Evolutionary conservation across 2,113 vertebrate species (phyloP).

Genomic region (Bos javanicus): DNA sequence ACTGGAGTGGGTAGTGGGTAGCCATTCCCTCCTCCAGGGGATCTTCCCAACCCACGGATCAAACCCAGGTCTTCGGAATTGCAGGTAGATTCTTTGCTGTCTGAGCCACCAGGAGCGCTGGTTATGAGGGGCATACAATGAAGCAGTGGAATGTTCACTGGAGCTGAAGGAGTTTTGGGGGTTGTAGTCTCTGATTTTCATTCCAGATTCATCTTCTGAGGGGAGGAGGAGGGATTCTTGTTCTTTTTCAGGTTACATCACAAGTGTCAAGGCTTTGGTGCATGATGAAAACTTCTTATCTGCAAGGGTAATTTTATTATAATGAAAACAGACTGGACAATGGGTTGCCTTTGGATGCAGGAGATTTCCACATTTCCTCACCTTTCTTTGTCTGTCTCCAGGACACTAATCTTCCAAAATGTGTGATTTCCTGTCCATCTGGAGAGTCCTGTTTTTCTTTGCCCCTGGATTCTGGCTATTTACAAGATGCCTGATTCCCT

Average conservation of each 20-base stretch:
- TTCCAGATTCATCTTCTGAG: not conserved
- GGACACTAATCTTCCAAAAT: not conserved
- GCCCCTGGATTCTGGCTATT: not conserved
- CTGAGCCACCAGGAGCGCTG: not conserved
- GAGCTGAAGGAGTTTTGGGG: not conserved
- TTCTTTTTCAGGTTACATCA: not conserved
- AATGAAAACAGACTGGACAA: not conserved
- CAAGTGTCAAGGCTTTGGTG: not conserved
- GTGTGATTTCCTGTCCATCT: not conserved
- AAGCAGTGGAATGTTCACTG: not conserved
- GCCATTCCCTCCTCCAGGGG: not conserved
- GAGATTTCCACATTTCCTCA: not conserved
- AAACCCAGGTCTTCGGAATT: not conserved
- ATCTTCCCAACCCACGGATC: not conserved
- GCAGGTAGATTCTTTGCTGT: not conserved
- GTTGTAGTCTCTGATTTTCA: not conserved
- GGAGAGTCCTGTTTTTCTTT: not conserved
- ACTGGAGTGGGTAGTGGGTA: not conserved
- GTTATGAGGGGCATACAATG: not conserved
- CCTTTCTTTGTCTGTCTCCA: not conserved
- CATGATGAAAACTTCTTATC: not conserved
- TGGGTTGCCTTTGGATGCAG: not conserved
- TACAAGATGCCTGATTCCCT: not conserved
- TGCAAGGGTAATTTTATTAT: not conserved
- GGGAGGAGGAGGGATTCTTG: not conserved